Percentiles rank a stretch among this genome's conserved stretches.
These are phyloP conservation scores for Chaetodon auriga DNA, from an alignment of 2,113 vertebrate genomes.

Conservation along the genomic window DNA sequence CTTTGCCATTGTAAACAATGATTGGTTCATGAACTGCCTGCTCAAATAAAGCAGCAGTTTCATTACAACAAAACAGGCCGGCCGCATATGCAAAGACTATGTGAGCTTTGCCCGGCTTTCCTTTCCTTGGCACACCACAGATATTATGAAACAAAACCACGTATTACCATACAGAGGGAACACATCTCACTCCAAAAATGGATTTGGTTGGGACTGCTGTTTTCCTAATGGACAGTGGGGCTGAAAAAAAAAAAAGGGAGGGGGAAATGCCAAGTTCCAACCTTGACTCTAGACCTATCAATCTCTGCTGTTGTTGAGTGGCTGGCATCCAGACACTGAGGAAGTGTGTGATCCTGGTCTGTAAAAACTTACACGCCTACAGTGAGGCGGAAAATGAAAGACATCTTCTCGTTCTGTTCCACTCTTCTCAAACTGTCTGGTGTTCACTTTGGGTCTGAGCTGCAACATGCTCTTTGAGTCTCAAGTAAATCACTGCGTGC, in stretches of 20 bases:
- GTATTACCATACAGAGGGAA: constrained; percentile 40
- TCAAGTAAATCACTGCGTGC: background rate
- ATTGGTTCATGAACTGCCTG: constrained; percentile 40
- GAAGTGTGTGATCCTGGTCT: constrained; percentile 70
- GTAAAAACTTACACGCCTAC: constrained; percentile 74
- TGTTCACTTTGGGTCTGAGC: constrained; percentile 21
- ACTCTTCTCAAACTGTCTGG: constrained; percentile 11
- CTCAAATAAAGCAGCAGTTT: constrained; percentile 43
- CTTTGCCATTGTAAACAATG: constrained; percentile 37
- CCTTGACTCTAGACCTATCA: constrained; percentile 74
- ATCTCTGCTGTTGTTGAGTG: constrained; percentile 66
- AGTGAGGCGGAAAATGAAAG: constrained; percentile 74
- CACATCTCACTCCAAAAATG: constrained; percentile 55
- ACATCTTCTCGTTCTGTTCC: constrained; percentile 65
- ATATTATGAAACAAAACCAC: constrained; percentile 59
- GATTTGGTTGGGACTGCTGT: constrained; percentile 48
- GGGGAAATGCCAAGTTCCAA: constrained; percentile 55
- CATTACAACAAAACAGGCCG: constrained; percentile 40
- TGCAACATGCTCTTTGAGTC: constrained; percentile 14
- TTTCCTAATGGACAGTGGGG: constrained; percentile 47
- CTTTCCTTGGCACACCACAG: constrained; percentile 32
- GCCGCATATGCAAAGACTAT: constrained; percentile 17
- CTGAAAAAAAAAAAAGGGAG: background rate
- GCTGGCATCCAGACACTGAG: constrained; percentile 57
- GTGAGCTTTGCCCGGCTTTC: constrained; percentile 41